Percentiles rank a stretch among this genome's conserved stretches.
These are phyloP conservation scores for Muricea muricata DNA, from an alignment of 92 coral and sea anemone genomes.

Conservation along the genomic window DNA sequence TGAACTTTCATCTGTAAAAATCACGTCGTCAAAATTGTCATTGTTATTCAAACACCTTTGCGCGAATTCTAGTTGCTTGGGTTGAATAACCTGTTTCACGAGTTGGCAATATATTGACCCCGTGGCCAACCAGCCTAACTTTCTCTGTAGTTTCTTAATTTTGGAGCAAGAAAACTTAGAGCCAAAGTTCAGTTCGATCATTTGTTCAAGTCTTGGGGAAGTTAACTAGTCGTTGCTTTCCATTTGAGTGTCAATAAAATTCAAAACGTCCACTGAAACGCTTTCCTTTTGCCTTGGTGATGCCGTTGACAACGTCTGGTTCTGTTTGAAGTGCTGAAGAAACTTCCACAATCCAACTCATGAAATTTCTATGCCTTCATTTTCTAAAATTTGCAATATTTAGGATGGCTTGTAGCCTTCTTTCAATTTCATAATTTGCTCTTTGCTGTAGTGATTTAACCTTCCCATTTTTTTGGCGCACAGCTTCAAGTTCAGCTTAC, in stretches of 20 bases:
- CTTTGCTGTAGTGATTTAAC: background rate
- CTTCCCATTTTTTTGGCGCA: background rate
- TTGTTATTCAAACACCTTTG: background rate
- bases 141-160: background rate
- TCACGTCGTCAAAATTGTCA: conserved; percentile 26
- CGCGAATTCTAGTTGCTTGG: conserved; percentile 12
- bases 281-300: background rate
- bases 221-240: conserved; percentile 46
- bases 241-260: conserved; percentile 32
- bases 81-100: conserved; percentile 20
- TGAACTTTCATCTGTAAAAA: conserved; percentile 39
- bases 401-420: background rate
- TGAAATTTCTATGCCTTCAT: background rate
- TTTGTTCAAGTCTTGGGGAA: background rate
- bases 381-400: background rate
- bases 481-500: background rate
- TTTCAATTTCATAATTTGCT: background rate
- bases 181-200: background rate
- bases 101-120: conserved; percentile 62
- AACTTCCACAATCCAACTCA: too few species aligned
- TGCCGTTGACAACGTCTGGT: background rate
- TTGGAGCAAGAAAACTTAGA: background rate
- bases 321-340: background rate
- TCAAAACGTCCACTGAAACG: too few species aligned
- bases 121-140: conserved; percentile 54